phyloP scores from a whole-genome alignment of 2,113 vertebrate genomes.

The Zapus hudsonius region DNA sequence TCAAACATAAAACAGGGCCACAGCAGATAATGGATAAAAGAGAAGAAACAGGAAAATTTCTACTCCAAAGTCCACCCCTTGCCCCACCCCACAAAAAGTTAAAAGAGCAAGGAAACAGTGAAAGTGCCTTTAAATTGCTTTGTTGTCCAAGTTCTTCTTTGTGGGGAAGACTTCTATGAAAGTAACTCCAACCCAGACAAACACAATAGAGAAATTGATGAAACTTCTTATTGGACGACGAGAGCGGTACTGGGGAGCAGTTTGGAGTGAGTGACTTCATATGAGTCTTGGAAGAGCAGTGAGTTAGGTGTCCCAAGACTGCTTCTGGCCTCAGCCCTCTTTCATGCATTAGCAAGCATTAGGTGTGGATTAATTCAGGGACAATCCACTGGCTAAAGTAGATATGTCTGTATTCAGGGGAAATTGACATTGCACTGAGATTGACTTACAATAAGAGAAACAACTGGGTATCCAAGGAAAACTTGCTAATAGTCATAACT shows the following conservation, averaged over 20 bases:
- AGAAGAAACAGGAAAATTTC: background rate
- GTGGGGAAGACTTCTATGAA: background rate
- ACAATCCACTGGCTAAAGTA: background rate
- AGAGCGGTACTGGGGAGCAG: background rate
- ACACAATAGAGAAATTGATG: background rate
- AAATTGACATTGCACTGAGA: background rate
- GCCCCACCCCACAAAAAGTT: background rate
- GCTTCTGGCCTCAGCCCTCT: background rate
- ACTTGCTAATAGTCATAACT: background rate
- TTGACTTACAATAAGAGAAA: background rate
- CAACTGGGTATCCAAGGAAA: background rate
- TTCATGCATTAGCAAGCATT: background rate
- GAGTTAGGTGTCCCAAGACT: too few species aligned
- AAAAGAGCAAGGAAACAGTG: background rate
- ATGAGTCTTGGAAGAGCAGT: background rate
- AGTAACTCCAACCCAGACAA: background rate
- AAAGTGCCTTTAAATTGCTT: background rate
- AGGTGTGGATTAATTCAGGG: background rate
- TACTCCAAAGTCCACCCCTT: fast-evolving
- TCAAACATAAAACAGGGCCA: conserved; percentile 62
- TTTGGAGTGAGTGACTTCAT: background rate
- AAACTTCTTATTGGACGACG: too few species aligned
- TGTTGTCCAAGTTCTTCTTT: background rate
- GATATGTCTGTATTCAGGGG: background rate
- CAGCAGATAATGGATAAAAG: conserved; percentile 26